Evolutionary conservation across 2,888 invertebrate species (phyloP).

Genomic region (Liopterus haemorrhoidalis): DNA sequence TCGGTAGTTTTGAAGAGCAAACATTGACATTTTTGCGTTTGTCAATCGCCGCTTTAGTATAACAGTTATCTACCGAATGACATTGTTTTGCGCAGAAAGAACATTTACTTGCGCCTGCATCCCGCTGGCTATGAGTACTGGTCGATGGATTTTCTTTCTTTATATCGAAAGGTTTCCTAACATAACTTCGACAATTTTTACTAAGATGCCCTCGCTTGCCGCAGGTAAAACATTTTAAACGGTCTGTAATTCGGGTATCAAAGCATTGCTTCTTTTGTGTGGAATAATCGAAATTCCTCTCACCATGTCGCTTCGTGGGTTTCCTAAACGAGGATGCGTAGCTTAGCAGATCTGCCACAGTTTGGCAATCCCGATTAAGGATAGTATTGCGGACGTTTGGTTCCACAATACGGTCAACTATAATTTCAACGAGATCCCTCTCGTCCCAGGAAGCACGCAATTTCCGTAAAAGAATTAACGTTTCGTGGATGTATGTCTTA

Average conservation of each 20-base stretch:
- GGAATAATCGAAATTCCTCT: neutral
- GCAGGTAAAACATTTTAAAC: slow-evolving; percentile 2
- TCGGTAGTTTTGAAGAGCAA: no score
- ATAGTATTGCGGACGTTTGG: slow-evolving; percentile 2
- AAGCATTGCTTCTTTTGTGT: no score
- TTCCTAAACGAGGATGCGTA: slow-evolving; percentile 3
- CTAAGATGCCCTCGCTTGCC: slow-evolving; percentile 1
- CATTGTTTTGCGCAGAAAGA: slow-evolving; percentile 1
- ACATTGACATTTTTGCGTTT: no score
- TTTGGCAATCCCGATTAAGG: slow-evolving; percentile 7
- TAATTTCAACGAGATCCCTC: neutral
- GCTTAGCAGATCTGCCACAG: slow-evolving; percentile 4
- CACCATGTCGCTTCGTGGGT: neutral
- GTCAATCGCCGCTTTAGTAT: neutral
- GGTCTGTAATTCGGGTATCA: no score
- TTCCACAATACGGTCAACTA: slow-evolving; percentile 4
- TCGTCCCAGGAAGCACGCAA: slow-evolving; percentile 10
- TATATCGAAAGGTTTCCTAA: no score
- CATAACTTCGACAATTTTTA: neutral
- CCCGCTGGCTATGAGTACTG: no score
- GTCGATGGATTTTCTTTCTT: neutral
- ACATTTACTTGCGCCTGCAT: no score
- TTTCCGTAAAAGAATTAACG: neutral
- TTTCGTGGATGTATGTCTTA: slow-evolving; percentile 8
- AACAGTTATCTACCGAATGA: slow-evolving; percentile 1